A percentile compares a stretch with the other conserved stretches of the same genome.
Conservation (phyloP, 2,113 vertebrate genomes). For the Microcebus tavaratra region DNA sequence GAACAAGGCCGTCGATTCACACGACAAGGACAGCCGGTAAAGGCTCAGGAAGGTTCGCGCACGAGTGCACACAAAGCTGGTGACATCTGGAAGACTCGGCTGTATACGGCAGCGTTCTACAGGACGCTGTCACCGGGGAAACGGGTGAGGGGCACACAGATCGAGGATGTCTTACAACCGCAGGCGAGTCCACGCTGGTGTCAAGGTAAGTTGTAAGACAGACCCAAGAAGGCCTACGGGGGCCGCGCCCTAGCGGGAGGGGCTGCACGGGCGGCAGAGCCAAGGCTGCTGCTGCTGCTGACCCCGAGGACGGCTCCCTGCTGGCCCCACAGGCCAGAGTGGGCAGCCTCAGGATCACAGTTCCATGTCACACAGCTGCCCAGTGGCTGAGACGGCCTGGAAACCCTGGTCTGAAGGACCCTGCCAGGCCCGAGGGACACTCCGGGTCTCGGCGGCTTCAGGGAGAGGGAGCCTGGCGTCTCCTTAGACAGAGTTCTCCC, state of each 20-base stretch:
- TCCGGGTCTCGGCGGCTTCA: background rate
- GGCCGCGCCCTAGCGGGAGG: background rate
- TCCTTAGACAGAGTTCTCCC: background rate
- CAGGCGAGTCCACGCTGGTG: background rate
- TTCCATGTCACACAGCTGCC: background rate
- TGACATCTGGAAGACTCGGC: background rate
- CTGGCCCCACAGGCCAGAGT: background rate
- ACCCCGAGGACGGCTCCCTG: background rate
- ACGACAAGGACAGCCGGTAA: background rate
- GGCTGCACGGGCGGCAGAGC: background rate
- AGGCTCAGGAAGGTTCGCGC: background rate
- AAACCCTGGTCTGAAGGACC: background rate
- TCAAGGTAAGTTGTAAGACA: background rate
- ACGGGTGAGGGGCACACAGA: fast-evolving
- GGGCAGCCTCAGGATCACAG: background rate
- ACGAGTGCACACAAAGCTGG: background rate
- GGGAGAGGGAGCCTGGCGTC: background rate
- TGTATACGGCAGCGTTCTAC: fast-evolving
- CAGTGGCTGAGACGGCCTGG: background rate
- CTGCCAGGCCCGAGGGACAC: background rate
- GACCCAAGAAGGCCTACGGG: background rate
- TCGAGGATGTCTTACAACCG: background rate
- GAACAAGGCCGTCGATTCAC: background rate
- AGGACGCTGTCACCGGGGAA: background rate
- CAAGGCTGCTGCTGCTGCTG: background rate